Base-by-base conservation (phyloP, 2,113 vertebrate genomes). In the Trematocara variabile region DNA sequence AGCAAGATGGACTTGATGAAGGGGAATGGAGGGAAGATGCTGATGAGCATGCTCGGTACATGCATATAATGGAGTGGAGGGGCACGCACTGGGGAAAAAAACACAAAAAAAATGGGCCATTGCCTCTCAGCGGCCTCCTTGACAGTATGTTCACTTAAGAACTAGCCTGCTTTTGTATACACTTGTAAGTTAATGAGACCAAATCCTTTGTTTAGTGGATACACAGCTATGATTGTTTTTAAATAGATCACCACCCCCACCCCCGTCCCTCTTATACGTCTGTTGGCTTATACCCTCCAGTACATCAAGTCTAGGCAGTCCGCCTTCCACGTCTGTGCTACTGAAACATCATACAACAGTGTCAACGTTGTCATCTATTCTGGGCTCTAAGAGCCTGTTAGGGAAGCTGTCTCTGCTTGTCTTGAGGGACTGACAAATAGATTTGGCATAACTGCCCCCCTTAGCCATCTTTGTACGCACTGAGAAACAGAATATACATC, bases 201-300 rank as follows among this genome's bases (percentile, higher is more conserved):
- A 88, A 90, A 92, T 93, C 91, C 91, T 91, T 88, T 95, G 93
- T 95, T 94, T 93, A 89, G 86, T 89, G 82, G 77, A 91, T 89
- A 84, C 83, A 89, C 82, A 92, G 90, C 95, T 91, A 92, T 77
- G 90, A 91, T 93, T 91, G 92, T 89, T 94, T 91, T 94, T 85
- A 93, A 94, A 93, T 88, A 86, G 82, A 25, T 60, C 16, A 56
- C 52, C 25, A 14, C 63, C 16, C 68, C 52, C 33, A 14, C 63
- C 0, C 75, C n/a, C 7, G 3, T 22, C 34, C 13, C 56, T 81
- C 12, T 20, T 86, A 53, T 60, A 89, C 77, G 68, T 88, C 80
- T 68, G 50, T 75, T 92, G 92, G 83, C 91, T 88, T 20, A 3
- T 39, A 86, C 78, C 84, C 85, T 83, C 63, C 8, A 20, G 75